Conservation (phyloP, 2,113 vertebrate genomes). For the Pteropus alecto region DNA sequence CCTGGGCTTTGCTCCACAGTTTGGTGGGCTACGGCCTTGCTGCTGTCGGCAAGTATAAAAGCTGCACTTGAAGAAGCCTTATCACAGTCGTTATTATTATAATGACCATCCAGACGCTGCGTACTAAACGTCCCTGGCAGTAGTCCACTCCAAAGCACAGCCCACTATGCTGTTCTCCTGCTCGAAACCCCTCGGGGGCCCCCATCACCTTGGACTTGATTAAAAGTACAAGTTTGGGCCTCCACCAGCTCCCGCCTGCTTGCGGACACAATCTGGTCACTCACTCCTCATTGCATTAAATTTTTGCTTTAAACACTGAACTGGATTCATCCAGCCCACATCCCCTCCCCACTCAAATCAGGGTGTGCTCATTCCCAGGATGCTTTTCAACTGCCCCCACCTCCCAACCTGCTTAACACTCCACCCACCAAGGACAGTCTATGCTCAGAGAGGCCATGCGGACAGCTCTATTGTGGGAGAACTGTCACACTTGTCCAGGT, state of each 20-base stretch:
- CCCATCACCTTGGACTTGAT: too few species aligned
- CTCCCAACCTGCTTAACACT: background rate
- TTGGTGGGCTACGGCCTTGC: background rate
- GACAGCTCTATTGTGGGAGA: background rate
- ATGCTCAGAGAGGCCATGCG: background rate
- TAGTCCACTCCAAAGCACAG: background rate
- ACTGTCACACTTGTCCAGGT: background rate
- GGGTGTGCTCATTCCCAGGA: background rate
- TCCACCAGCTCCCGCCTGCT: background rate
- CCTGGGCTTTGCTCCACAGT: background rate
- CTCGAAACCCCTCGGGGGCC: background rate
- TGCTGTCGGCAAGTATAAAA: background rate
- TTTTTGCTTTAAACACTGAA: background rate
- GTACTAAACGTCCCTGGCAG: background rate
- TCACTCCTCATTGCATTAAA: background rate
- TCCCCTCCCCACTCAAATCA: background rate
- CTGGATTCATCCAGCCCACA: background rate
- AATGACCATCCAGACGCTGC: background rate
- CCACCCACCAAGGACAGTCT: rapidly evolving
- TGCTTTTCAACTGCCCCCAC: background rate
- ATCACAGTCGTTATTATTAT: background rate
- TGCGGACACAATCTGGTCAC: background rate
- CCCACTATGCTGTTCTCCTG: background rate
- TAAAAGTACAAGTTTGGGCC: background rate
- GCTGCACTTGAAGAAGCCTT: background rate